Percentiles rank a stretch among this genome's conserved stretches.
phyloP scores from a whole-genome alignment of 2,888 invertebrate genomes.

The Nephrotoma appendiculata region DNA sequence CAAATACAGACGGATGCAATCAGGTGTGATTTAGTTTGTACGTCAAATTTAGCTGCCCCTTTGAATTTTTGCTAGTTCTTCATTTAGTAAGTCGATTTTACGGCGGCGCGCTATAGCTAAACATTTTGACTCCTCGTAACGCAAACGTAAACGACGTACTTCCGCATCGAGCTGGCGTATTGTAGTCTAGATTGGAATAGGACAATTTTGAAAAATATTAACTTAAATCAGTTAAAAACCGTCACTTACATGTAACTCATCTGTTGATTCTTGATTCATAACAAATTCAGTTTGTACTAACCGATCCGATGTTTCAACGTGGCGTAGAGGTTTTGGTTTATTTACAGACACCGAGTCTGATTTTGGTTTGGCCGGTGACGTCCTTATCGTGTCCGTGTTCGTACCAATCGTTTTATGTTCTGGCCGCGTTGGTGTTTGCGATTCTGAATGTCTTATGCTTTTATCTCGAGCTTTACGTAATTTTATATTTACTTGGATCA shows the following conservation, averaged over 20 bases:
- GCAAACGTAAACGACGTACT: background rate
- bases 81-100: background rate
- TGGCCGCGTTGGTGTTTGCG: background rate
- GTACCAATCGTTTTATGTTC: background rate
- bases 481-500: background rate
- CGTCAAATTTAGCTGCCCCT: background rate
- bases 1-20: background rate
- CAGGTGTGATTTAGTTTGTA: too few relatives aligned
- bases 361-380: background rate
- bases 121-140: background rate
- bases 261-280: background rate
- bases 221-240: background rate
- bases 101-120: background rate
- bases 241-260: background rate
- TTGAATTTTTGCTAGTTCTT: background rate
- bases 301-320: background rate
- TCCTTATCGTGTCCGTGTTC: background rate
- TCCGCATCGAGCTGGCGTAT: background rate
- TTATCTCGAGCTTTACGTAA: background rate
- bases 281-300: background rate
- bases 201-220: background rate
- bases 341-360: background rate
- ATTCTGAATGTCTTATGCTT: background rate
- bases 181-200: background rate
- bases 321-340: background rate